Conservation (phyloP, 1,140 invertebrate species). For the Philopotamus ludificatus region DNA sequence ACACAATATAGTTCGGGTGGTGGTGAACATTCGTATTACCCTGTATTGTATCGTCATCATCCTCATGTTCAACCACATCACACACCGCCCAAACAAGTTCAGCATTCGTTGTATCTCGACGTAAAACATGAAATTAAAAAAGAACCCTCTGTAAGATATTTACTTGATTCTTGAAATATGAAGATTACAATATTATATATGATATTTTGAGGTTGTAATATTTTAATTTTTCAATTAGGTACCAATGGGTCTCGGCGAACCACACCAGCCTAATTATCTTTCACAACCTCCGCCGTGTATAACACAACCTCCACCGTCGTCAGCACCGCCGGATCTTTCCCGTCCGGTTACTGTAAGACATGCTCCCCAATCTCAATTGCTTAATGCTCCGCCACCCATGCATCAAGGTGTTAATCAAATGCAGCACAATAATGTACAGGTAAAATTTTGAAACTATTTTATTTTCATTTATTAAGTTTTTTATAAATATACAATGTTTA, state of each 20-base stretch:
- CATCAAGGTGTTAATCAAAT: conserved; percentile 23
- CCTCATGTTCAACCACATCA: conserved; percentile 43
- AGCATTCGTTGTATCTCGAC: conserved; percentile 45
- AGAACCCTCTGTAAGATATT: neutral
- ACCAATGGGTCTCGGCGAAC: conserved; percentile 20
- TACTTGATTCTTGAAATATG: neutral
- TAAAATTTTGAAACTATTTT: conserved; percentile 6
- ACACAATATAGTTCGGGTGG: conserved; percentile 49
- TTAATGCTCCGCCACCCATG: conserved; percentile 22
- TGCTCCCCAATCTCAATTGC: conserved; percentile 15
- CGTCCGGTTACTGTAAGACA: conserved; percentile 20
- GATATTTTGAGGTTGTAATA: neutral
- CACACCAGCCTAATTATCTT: conserved; percentile 26
- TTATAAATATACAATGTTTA: conserved; percentile 13
- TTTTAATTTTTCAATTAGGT: conserved; percentile 23
- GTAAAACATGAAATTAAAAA: conserved; percentile 46
- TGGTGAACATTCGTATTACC: conserved; percentile 43
- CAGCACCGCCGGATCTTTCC: conserved; percentile 18
- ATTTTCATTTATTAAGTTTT: conserved; percentile 15
- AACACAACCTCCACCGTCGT: conserved; percentile 13
- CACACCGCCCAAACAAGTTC: conserved; percentile 40
- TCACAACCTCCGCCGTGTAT: conserved; percentile 26
- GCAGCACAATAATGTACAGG: conserved; percentile 26
- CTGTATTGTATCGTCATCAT: conserved; percentile 45
- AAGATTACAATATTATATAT: neutral